Evolutionary conservation across 2,888 invertebrate species (phyloP), one percentile per base, ranked within the genome.

Genomic region (Cryptophagus acutangulus): DNA sequence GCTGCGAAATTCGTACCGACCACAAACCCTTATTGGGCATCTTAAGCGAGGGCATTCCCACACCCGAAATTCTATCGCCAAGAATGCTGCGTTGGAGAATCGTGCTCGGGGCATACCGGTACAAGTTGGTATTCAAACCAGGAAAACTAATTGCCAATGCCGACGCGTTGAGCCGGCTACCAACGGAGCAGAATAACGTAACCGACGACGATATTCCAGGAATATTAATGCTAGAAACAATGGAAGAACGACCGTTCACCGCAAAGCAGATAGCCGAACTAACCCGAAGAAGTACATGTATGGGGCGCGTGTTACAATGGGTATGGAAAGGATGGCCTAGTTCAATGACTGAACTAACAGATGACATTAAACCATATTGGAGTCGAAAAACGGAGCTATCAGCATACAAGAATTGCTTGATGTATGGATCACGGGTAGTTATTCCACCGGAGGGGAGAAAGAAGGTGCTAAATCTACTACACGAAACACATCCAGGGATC

Each of bases 401-500:
- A 12, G 34, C 40, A 2, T 35, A 43, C 2, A 18, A 43, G 2
- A 12, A 16, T 1, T 3, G 17, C 5, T 5, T 44, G n/a, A 29
- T 44, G 33, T 41, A 29, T 36, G 38, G 20, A 16, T 17, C 24
- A 12, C 9, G 41, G 17, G 38, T 44, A 10, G 12, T 36, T 3
- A 34, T 44, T 12, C 46, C 46, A 1, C 14, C 28, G 17, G 37
- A 10, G 2, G 26, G 36, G 1, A 30, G 13, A 33, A 3, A 20
- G 8, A 1, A 36, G 9, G 20, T 46, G 18, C 24, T 46, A 8
- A 9, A 37, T 10, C 29, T 36, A 17, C 14, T 43, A 13, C 38
- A 46, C 33, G 8, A 5, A 3, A 14, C 17, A 10, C 45, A 45
- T 31, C 17, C 17, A 9, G 41, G 45, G 2, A 38, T 42, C 8